A percentile compares a stretch with the other conserved stretches of the same genome.
These are phyloP conservation scores for Tinamus guttatus DNA, from an alignment of 2,113 vertebrate genomes.

Conservation along the genomic window DNA sequence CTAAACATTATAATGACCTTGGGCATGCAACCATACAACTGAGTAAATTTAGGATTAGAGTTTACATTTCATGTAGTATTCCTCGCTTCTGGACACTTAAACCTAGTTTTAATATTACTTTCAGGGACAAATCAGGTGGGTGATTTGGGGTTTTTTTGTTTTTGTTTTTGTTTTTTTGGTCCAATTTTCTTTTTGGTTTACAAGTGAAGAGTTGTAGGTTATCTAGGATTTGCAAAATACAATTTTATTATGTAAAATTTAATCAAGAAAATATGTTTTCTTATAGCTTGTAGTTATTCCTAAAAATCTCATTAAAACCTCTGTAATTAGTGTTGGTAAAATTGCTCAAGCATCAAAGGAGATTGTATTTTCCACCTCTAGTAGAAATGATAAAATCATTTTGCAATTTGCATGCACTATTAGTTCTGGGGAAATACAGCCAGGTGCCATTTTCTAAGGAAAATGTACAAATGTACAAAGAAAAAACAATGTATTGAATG, in stretches of 20 bases:
- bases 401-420: constrained; percentile 15
- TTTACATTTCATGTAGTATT: neutral
- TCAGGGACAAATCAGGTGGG: neutral
- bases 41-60: neutral
- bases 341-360: constrained; percentile 33
- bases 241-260: constrained; percentile 45
- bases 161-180: neutral
- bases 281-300: constrained; percentile 28
- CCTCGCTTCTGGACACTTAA: neutral
- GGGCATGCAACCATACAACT: neutral
- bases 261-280: constrained; percentile 50
- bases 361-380: neutral
- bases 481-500: neutral
- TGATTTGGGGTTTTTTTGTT: too few species aligned
- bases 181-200: neutral
- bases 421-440: neutral
- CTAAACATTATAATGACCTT: neutral
- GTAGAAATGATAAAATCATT: constrained; percentile 39
- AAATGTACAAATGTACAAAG: neutral
- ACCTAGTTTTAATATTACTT: neutral
- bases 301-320: constrained; percentile 45
- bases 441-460: neutral
- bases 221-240: constrained; percentile 7
- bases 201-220: constrained; percentile 10
- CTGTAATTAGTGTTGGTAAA: constrained; percentile 45